phyloP scores from a whole-genome alignment of 2,797 vertebrate genomes.

The Melanotaenia nigrans region DNA sequence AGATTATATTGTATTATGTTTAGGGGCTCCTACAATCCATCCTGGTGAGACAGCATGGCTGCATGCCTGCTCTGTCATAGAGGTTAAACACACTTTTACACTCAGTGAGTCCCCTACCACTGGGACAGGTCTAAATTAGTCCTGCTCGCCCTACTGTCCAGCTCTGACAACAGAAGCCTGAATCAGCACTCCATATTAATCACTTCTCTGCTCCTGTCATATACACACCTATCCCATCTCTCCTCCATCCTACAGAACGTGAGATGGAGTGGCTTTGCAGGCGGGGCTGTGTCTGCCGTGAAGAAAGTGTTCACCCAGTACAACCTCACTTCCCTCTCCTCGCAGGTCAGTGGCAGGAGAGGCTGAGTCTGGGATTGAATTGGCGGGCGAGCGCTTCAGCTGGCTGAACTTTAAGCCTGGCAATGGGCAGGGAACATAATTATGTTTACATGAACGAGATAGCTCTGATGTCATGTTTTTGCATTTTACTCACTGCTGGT shows the following conservation, averaged over 20 bases:
- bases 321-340: conserved; percentile 83
- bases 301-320: conserved; percentile 86
- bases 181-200: conserved; percentile 80
- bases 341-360: conserved; percentile 81
- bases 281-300: conserved; percentile 83
- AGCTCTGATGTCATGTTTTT: conserved; percentile 16
- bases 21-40: conserved; percentile 18
- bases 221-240: conserved; percentile 41
- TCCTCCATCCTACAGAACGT: conserved; percentile 75
- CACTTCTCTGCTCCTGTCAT: conserved; percentile 73
- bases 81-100: conserved; percentile 68
- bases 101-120: conserved; percentile 55
- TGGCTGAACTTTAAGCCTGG: conserved; percentile 45
- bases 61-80: conserved; percentile 52
- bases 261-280: conserved; percentile 84
- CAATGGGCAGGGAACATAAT: conserved; percentile 18
- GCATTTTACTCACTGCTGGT: conserved; percentile 5
- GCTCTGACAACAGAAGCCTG: conserved; percentile 69
- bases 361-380: conserved; percentile 36
- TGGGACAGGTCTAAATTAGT: conserved; percentile 67
- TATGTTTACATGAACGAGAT: conserved; percentile 18
- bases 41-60: conserved; percentile 34
- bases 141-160: conserved; percentile 48
- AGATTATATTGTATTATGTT: conserved; percentile 34
- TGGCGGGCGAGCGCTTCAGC: conserved; percentile 31